Conservation (phyloP, 2,797 vertebrate genomes). For the Furcifer pardalis region DNA sequence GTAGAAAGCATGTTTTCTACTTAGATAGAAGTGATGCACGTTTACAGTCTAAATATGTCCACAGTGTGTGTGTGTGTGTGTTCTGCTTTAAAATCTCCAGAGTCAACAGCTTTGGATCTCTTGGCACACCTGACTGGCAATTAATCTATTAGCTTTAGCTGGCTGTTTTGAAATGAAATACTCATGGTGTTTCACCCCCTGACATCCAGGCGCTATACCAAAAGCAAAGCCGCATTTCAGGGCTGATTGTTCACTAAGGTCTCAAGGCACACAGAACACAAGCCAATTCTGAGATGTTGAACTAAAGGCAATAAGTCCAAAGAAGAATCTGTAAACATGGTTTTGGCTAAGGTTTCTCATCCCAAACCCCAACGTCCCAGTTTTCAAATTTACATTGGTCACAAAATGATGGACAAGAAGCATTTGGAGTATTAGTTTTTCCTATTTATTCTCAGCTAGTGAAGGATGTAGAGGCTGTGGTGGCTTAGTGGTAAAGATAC, state of each 20-base stretch:
- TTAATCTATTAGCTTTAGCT: not conserved
- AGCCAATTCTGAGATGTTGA: not conserved
- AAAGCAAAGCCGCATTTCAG: not conserved
- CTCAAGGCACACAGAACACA: not conserved
- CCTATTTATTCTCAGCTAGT: not conserved
- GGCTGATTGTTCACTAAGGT: not conserved
- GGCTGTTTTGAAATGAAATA: not conserved
- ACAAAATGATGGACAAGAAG: not conserved
- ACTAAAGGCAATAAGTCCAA: slow-evolving; percentile 12
- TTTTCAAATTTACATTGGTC: not conserved
- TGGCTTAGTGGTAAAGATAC: too few relatives aligned
- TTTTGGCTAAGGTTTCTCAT: not conserved
- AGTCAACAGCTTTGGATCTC: not conserved
- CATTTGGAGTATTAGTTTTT: not conserved
- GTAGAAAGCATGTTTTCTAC: not conserved
- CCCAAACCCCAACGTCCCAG: not conserved
- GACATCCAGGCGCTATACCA: not conserved
- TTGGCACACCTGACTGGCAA: not conserved
- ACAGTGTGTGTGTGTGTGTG: not conserved
- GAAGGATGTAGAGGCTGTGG: too few relatives aligned
- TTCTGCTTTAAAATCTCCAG: not conserved
- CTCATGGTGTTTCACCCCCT: not conserved
- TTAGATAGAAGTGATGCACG: not conserved
- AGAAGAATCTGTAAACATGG: not conserved
- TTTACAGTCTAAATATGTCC: not conserved